A percentile compares a stretch with the other conserved stretches of the same genome.
phyloP scores from a whole-genome alignment of 2,888 invertebrate genomes.

The Drosophila prostipennis region DNA sequence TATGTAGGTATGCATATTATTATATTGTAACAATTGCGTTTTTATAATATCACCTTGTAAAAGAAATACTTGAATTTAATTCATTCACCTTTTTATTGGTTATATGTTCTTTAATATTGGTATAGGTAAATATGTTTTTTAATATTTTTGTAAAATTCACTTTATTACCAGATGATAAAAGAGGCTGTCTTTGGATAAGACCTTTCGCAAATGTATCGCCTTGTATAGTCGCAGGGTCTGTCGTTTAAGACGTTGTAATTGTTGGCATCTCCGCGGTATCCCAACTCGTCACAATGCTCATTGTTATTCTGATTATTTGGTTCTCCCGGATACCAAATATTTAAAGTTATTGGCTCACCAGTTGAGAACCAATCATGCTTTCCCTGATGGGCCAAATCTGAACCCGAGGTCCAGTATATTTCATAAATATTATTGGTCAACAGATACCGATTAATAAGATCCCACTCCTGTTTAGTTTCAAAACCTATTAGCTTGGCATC shows the following conservation, averaged over 20 bases:
- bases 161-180: constrained; percentile 8
- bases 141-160: neutral
- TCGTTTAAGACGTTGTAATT: constrained; percentile 10
- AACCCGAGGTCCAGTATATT: constrained; percentile 4
- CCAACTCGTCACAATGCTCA: constrained; percentile 7
- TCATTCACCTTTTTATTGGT: no score
- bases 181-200: constrained; percentile 15
- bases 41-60: no score
- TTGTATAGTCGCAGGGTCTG: neutral
- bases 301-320: neutral
- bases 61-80: no score
- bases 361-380: constrained; percentile 8
- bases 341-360: neutral
- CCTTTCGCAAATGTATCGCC: constrained; percentile 10
- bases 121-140: neutral
- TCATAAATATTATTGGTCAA: neutral
- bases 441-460: constrained; percentile 7
- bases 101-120: no score
- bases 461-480: constrained; percentile 13
- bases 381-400: constrained; percentile 2
- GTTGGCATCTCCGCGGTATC: neutral
- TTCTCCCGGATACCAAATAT: neutral
- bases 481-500: constrained; percentile 8
- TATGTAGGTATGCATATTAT: no score
- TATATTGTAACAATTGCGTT: no score